Evolutionary conservation across 2,888 invertebrate species (phyloP), one percentile per base, ranked within the genome.

Genomic region (Andrena minutula): DNA sequence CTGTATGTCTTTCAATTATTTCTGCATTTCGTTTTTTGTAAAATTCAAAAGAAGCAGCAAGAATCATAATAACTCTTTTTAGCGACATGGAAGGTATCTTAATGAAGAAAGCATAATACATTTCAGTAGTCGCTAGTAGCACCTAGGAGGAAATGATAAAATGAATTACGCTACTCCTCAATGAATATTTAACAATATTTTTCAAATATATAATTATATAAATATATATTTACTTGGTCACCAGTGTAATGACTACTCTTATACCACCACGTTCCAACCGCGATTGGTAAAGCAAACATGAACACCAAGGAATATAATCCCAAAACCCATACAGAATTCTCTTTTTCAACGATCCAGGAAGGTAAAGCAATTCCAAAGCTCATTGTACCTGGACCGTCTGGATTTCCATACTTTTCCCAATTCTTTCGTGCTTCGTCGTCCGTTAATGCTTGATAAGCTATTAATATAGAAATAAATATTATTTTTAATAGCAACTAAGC

Each of bases 321-420:
- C 66, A 99, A 95, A 6, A 99, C 99, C 99, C 99, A 99, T 30
- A 99, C 97, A 88, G 99, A 99, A 94, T 99, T 99, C 94, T 99
- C 99, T 94, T 99, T 99, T 93, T 99, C 99, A 10, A 99, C 99
- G 94, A 99, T 99, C 99, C 99, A 99, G 73, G 99, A 99, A 6
- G 99, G 99, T 72, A 99, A 94, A 7, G 99, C 99, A 93, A 99
- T 99, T 78, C 99, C 99, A 95, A 99, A 99, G 90, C 98, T 98
- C 96, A 99, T 99, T 30, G 99, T 99, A 84, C 99, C 99, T 0
- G 99, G 99, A 2, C 99, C 99, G 95, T 99, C 99, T 0, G 99
- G 99, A 95, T 99, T 99, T 28, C 99, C 99, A 95, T 99, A 99
- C 93, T 98, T 98, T 93, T 99, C 99, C 98, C 99, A 99, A 94